Base-by-base conservation (phyloP, 1,140 invertebrate genomes). In the Megalonaias nervosa region DNA sequence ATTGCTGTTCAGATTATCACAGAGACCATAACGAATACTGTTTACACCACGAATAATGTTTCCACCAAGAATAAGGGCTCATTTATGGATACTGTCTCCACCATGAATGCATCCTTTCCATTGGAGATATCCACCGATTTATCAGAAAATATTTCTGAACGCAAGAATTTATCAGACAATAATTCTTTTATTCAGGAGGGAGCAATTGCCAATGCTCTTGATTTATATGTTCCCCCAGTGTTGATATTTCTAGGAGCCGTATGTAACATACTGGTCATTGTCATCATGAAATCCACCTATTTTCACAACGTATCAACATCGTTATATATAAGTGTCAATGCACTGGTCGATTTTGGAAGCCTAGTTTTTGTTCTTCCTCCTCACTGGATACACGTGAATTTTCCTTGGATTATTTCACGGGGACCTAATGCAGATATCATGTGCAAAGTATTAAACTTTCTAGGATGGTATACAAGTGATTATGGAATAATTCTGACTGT, bases 271-370 rank as follows among this genome's bases (percentile, higher is more conserved):
- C 64, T 88, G 17, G 86, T 86, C 19, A 75, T 88, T 23, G 38
- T 81, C 21, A 81, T 88, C 21, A 88, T 88, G 87, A 77, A 80
- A 23, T 82, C 77, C 65, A 71, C 69, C 0, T 77, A 80, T 61
- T 88, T 88, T 77, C 80, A 81, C n/a, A 80, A 76, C 19, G 64
- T 85, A 5, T 88, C 87, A 12, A 87, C 87, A 0, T 88, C 87
- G 6, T 75, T 88, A 16, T 88, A 87, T 66, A 87, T 88, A 78
- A 73, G 64, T 16, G 67, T 79, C 17, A 85, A 83, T 57, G 84
- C 87, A 17, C 13, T 80, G 14, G 73, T 82, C 0, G 87, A 88
- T 64, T 77, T 77, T 16, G 79, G 80, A 15, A 88, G 86, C 65
- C 67, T 88, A 12, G 15, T 84, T 17, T 72, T 87, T 38, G 72